phyloP scores from a whole-genome alignment of 2,888 invertebrate species.

The Aporophyla lueneburgensis region DNA sequence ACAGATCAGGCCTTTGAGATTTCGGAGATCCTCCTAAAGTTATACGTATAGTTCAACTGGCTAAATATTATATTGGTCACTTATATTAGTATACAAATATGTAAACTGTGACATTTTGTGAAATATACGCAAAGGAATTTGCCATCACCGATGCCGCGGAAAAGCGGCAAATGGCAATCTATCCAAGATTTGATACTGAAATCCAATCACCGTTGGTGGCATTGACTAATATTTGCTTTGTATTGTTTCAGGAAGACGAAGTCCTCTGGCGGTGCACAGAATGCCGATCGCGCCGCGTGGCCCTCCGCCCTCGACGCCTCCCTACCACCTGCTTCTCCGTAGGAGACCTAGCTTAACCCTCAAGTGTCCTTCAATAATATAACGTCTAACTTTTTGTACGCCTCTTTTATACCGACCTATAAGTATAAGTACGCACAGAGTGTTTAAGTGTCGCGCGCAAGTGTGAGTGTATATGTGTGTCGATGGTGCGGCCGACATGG shows the following conservation, averaged over 20 bases:
- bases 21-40: neutral
- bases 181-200: constrained; percentile 3
- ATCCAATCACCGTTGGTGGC: neutral
- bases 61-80: neutral
- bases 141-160: neutral
- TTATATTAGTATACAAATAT: neutral
- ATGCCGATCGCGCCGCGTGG: constrained; percentile 91
- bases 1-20: neutral
- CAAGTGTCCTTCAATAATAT: constrained; percentile 90
- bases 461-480: constrained; percentile 87
- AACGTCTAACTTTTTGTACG: constrained; percentile 89
- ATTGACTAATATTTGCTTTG: constrained; percentile 34
- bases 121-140: neutral
- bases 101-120: neutral
- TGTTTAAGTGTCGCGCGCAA: constrained; percentile 84
- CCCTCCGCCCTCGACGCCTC: constrained; percentile 88
- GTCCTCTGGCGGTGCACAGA: constrained; percentile 84
- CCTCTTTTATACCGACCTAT: constrained; percentile 89
- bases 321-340: constrained; percentile 86
- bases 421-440: constrained; percentile 87
- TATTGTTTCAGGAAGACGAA: constrained; percentile 85
- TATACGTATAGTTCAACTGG: neutral
- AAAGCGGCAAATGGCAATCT: too few species aligned
- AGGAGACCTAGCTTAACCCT: constrained; percentile 86
- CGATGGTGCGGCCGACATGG: constrained; percentile 91